Evolutionary conservation across 1,140 invertebrate species (phyloP).

Genomic region (Steinernema feltiae): DNA sequence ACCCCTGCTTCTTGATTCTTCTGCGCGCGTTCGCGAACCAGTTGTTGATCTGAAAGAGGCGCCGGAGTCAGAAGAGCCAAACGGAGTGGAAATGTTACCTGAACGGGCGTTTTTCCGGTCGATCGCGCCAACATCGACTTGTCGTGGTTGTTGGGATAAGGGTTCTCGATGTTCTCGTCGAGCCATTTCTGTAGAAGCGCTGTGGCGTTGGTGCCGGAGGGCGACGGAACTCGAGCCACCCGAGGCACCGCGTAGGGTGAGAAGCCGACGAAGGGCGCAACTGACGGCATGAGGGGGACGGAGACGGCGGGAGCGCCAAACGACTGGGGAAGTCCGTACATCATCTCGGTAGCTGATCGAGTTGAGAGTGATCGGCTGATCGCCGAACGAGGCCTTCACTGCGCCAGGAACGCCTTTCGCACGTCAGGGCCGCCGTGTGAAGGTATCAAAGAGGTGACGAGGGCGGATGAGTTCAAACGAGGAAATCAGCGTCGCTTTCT

Average conservation of each 20-base stretch:
- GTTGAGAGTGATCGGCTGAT: neutral
- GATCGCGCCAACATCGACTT: neutral
- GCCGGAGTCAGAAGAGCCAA: neutral
- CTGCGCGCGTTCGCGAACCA: constrained; percentile 4
- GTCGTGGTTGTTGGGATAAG: constrained; percentile 5
- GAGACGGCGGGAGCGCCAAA: neutral
- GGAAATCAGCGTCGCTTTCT: no score
- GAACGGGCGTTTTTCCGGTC: neutral
- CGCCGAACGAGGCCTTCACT: neutral
- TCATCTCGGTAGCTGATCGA: neutral
- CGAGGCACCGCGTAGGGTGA: neutral
- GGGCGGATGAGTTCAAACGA: constrained; percentile 1
- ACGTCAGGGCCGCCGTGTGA: neutral
- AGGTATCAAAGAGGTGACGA: constrained; percentile 13
- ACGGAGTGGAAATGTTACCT: neutral
- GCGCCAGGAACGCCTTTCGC: constrained; percentile 5
- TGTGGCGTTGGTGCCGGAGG: neutral
- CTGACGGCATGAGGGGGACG: neutral
- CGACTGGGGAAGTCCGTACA: neutral
- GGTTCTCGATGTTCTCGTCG: neutral
- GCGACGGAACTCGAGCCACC: neutral
- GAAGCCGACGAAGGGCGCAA: neutral
- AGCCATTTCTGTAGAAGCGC: neutral
- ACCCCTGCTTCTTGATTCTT: constrained; percentile 4
- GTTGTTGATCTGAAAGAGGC: neutral